These are phyloP conservation scores for Leptobrachium leishanense DNA, from an alignment of 2,113 vertebrate genomes.

Conservation along the genomic window DNA sequence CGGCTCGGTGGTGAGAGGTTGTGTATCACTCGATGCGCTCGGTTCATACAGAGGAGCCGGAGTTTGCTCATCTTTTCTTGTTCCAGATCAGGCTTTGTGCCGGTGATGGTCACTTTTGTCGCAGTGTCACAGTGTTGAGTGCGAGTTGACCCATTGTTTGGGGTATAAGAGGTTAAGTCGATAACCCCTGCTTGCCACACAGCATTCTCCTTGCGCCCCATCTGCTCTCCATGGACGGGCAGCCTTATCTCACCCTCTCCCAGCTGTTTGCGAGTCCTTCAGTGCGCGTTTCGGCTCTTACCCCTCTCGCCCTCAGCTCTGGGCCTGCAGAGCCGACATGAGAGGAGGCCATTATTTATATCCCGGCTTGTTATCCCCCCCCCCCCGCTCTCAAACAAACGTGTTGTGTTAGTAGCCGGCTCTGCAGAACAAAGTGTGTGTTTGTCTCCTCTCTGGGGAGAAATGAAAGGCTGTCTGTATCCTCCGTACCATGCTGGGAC, in stretches of 20 bases:
- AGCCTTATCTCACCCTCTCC: not conserved
- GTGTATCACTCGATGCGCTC: too few relatives aligned
- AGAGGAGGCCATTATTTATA: constrained; percentile 52
- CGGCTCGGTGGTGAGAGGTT: too few relatives aligned
- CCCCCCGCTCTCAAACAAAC: constrained; percentile 41
- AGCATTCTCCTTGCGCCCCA: not conserved
- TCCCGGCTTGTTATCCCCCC: constrained; percentile 50
- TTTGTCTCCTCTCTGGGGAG: constrained; percentile 80
- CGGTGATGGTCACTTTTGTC: too few relatives aligned
- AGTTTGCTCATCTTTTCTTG: too few relatives aligned
- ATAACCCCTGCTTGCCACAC: too few relatives aligned
- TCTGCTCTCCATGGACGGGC: constrained; percentile 5
- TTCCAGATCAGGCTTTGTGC: too few relatives aligned
- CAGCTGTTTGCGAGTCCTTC: constrained; percentile 21
- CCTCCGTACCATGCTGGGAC: constrained; percentile 60
- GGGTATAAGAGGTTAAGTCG: too few relatives aligned
- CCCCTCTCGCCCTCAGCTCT: not conserved
- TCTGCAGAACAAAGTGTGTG: constrained; percentile 81
- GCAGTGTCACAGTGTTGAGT: too few relatives aligned
- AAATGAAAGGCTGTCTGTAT: constrained; percentile 91
- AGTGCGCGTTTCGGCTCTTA: not conserved
- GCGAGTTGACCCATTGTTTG: too few relatives aligned
- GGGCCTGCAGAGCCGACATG: not conserved
- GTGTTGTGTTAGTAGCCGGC: constrained; percentile 74
- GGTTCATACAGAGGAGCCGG: too few relatives aligned